phyloP scores from a whole-genome alignment of 2,113 vertebrate species.

The Piprites chloris region DNA sequence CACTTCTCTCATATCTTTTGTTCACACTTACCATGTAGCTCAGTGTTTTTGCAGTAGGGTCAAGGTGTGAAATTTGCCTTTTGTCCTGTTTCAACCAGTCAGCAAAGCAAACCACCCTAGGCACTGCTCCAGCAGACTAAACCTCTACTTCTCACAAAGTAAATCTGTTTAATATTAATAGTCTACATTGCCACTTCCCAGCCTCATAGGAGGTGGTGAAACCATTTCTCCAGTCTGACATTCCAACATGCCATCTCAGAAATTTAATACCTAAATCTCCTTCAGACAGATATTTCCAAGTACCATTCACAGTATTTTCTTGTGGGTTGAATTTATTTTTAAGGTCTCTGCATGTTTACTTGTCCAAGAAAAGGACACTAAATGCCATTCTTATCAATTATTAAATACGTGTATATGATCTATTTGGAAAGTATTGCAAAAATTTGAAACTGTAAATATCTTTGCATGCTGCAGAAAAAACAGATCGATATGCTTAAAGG shows the following conservation, averaged over 20 bases:
- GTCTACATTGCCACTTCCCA: background rate
- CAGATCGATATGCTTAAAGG: background rate
- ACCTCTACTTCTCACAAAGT: background rate
- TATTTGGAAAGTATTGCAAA: constrained; percentile 46
- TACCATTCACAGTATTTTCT: background rate
- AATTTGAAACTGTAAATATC: constrained; percentile 35
- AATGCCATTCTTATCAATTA: constrained; percentile 22
- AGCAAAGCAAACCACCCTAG: background rate
- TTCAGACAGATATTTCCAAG: constrained; percentile 1
- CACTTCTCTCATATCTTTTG: background rate
- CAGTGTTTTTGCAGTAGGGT: background rate
- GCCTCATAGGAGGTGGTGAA: background rate
- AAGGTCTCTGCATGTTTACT: background rate
- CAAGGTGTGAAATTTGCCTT: constrained; percentile 8
- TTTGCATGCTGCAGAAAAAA: constrained; percentile 31
- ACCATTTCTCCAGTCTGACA: background rate
- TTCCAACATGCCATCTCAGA: constrained; percentile 22
- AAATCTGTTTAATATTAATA: background rate
- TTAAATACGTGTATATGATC: background rate
- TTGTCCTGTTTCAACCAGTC: background rate
- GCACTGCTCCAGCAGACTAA: background rate
- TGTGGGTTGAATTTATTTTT: constrained; percentile 24
- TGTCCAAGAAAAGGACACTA: constrained; percentile 11
- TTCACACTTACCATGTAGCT: constrained; percentile 17
- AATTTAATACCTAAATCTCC: background rate